Evolutionary conservation across 2,113 vertebrate genomes (phyloP).

Genomic region (Phainopepla nitens): DNA sequence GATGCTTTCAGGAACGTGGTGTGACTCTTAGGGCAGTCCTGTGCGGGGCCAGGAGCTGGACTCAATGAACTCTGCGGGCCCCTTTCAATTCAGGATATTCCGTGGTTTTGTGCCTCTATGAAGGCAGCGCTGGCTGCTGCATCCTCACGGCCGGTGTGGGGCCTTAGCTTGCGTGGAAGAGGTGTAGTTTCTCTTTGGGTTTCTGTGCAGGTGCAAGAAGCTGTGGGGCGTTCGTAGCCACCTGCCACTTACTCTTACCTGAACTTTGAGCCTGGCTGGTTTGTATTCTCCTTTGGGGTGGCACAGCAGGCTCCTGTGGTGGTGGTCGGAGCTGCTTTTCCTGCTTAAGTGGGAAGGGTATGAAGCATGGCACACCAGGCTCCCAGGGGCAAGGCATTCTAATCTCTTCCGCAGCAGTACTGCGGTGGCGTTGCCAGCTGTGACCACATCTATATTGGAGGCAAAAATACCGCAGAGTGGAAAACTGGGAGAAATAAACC

Average conservation of each 20-base stretch:
- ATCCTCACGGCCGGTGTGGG: fast-evolving
- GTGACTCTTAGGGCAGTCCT: neutral
- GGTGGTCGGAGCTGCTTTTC: neutral
- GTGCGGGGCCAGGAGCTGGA: neutral
- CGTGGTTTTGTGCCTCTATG: fast-evolving
- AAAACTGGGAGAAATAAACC: neutral
- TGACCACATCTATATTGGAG: neutral
- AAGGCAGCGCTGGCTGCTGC: neutral
- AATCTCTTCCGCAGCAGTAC: neutral
- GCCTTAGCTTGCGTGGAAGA: fast-evolving
- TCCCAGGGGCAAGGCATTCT: neutral
- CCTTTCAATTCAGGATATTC: neutral
- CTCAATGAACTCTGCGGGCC: neutral
- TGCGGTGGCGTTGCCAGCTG: neutral
- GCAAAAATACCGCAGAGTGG: neutral
- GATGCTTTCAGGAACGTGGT: neutral
- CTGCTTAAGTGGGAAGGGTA: neutral
- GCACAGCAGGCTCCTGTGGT: neutral
- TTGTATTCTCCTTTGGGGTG: neutral
- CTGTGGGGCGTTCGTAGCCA: fast-evolving
- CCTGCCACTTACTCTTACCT: neutral
- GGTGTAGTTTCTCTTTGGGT: neutral
- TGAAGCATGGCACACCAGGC: fast-evolving
- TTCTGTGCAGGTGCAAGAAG: neutral
- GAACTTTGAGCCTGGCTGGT: neutral